Conservation (phyloP, 2,888 invertebrate genomes). For the Portevinia maculata region DNA sequence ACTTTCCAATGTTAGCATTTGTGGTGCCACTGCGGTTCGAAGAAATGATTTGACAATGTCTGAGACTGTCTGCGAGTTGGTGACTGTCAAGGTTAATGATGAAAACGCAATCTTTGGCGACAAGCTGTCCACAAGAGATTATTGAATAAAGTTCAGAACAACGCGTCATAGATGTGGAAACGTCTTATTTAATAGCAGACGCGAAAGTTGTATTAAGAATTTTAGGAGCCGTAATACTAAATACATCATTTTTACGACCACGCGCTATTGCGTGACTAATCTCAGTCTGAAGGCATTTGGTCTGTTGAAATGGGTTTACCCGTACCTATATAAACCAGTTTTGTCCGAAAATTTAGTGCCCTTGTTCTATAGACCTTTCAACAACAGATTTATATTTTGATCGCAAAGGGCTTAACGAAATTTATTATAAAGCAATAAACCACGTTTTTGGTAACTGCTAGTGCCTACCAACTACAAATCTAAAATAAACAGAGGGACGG, state of each 20-base stretch:
- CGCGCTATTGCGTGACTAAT: constrained; percentile 6
- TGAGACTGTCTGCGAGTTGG: constrained; percentile 11
- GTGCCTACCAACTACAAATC: too few species aligned
- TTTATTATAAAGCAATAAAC: too few species aligned
- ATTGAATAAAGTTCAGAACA: background rate
- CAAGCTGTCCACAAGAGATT: constrained; percentile 11
- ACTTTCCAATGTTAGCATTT: constrained; percentile 18
- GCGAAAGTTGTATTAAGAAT: background rate
- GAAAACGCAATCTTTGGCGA: constrained; percentile 25
- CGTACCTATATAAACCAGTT: background rate
- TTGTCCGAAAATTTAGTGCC: too few species aligned
- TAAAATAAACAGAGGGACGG: too few species aligned
- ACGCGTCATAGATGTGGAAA: background rate
- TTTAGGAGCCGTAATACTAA: background rate
- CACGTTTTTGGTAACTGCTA: too few species aligned
- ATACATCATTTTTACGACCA: background rate
- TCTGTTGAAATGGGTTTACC: background rate
- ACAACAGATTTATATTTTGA: too few species aligned
- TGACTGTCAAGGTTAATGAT: constrained; percentile 9
- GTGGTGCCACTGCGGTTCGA: background rate
- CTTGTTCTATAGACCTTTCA: too few species aligned
- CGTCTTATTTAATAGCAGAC: background rate
- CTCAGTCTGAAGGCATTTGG: background rate
- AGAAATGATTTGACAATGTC: constrained; percentile 1
- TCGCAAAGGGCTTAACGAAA: too few species aligned